Evolutionary conservation across 2,888 invertebrate genomes (phyloP).

Genomic region (Tanytarsus gracilentus): DNA sequence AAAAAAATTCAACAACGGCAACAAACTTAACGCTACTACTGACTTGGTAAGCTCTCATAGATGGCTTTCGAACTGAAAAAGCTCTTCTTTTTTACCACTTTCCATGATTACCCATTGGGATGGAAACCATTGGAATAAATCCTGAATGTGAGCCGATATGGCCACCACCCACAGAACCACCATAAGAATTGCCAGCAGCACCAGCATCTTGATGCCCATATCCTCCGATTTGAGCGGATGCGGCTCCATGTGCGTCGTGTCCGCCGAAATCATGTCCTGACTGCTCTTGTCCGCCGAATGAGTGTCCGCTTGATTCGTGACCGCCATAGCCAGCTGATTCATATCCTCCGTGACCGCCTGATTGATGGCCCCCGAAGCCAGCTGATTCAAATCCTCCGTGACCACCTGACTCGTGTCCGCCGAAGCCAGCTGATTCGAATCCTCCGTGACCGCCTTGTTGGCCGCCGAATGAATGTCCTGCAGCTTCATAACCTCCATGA

Average conservation of each 20-base stretch:
- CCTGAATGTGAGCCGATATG: no score
- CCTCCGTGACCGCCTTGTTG: not conserved
- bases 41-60: no score
- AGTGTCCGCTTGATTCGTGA: no score
- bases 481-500: not conserved
- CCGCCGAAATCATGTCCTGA: not conserved
- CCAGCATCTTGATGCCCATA: no score
- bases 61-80: no score
- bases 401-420: not conserved
- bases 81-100: not conserved
- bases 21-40: no score
- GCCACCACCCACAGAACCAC: no score
- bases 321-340: not conserved
- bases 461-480: not conserved
- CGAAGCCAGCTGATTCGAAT: no score
- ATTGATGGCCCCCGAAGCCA: not conserved
- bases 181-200: no score
- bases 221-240: no score
- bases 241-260: not conserved
- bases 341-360: slow-evolving; percentile 2
- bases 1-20: no score
- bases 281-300: not conserved
- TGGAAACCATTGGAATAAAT: no score
- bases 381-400: not conserved
- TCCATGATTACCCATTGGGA: not conserved